Base-by-base conservation (phyloP, 2,797 vertebrate genomes). In the Melanotaenia pygmaea region DNA sequence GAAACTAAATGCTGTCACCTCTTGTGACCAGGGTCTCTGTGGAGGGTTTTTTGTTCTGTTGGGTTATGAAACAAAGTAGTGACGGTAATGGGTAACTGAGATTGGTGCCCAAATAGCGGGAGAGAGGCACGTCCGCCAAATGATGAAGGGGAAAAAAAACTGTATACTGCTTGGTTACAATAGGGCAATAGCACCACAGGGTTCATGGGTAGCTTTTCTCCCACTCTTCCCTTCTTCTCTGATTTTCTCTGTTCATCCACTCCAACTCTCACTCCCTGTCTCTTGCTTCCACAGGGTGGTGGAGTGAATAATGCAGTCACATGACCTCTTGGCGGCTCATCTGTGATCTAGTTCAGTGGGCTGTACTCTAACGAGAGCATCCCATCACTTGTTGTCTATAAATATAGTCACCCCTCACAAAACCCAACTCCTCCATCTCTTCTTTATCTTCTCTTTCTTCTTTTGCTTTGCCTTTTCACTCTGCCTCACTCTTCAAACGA, bases 361-460 rank as follows among this genome's bases (percentile, higher is more conserved):
- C 91, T 87, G 53, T 89, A 80, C 76, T 34, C 89, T 94, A 93
- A 95, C 79, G 67, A 91, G 91, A 89, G 91, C 92, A 91, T 93
- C 93, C 89, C 92, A 94, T 92, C 89, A 91, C 88, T 94, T 94
- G 94, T 92, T 93, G 92, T 93, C 92, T 94, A 92, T 94, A 94
- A 94, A 94, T 94, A 94, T 92, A 64, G 71, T 86, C 89, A 87
- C 86, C 81, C 75, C 82, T 85, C 86, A 50, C 20, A 50, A 51
- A 51, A 80, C 62, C 83, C 72, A 74, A 61, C 61, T 30, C 77
- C 59, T 71, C 56, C 69, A 74, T 80, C 80, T 5, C 54, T 3
- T 64, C 54, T 67, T 84, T 72, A 76, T 67, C 74, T 66, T 56
- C 67, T 79, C 68, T 76, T 79, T 79, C 38, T 67, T 61, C 56